Evolutionary conservation across 2,113 vertebrate genomes (phyloP), one percentile per base, ranked within the genome.

Genomic region (Plecotus auritus): DNA sequence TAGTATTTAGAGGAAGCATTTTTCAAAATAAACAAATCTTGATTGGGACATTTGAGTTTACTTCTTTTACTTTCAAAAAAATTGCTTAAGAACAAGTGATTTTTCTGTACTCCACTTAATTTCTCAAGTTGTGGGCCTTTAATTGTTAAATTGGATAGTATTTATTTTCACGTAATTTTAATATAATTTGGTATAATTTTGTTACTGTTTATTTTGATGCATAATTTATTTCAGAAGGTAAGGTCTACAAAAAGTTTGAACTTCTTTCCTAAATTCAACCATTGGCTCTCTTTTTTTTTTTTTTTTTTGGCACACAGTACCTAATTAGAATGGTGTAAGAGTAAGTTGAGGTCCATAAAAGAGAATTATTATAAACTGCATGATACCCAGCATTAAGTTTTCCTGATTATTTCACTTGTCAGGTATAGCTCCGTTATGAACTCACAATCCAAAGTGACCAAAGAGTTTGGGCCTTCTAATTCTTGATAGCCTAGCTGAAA

Each of bases 301-400:
- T 56, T 91, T 91, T 76, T 91, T 35, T 88, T n/a, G 91, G 13
- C 35, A 81, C 47, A 73, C 9, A 73, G 94, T 92, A 86, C 23
- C 64, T 74, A 78, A 47, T 64, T 78, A 74, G 80, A 93, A 84
- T 51, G 73, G 22, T 73, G 26, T 51, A 85, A 83, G 94, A 83
- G 37, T 86, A 89, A 86, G 32, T 35, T 67, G 61, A 93, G 86
- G 59, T 32, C 42, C 10, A 61, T 83, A 72, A 54, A 84, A 42
- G 6, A 84, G 42, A 92, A 37, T 59, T 35, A 40, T 8, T 37
- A n/a, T 83, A 90, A 92, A n/a, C 90, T 77, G 35, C 6, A 37
- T 16, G 54, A 88, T 78, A 54, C 20, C 59, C 49, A 82, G 64
- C 85, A 85, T 85, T 40, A 90, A 70, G 22, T 85, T 90, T 76